Base-by-base conservation (phyloP, 2,888 invertebrate species). In the Melanostoma scalare region DNA sequence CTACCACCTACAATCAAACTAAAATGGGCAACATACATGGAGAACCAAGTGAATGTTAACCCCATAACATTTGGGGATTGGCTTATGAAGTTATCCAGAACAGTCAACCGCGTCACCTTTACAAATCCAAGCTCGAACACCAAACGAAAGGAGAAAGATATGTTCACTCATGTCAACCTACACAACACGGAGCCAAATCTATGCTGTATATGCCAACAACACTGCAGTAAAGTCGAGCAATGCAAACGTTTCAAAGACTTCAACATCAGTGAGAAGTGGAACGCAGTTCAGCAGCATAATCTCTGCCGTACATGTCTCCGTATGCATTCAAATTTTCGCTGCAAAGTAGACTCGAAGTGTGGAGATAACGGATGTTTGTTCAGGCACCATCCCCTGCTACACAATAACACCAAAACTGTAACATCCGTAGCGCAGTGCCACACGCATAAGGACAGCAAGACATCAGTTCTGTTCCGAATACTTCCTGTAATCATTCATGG, bases 41-140 rank as follows among this genome's bases (percentile, higher is more conserved):
- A n/a, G n/a, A n/a, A n/a, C n/a, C n/a, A n/a, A n/a, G n/a, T n/a
- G n/a, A n/a, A n/a, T n/a, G n/a, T n/a, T n/a, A n/a, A n/a, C n/a
- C n/a, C n/a, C n/a, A n/a, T n/a, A n/a, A 20, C 20, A 35, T 35
- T 52, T 10, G 52, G 52, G 31, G 52, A 52, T 3, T 52, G 52
- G 52, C 35, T 33, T n/a, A 52, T 35, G 1, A 52, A 52, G 35
- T 9, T 52, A 4, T 52, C 52, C 52, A 52, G 33, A 52, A 52
- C 52, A 4, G 35, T 52, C 2, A 52, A 52, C 33, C n/a, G 52
- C 2, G 52, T 52, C 10, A 52, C 52, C 2, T 52, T 35, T n/a
- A 52, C 52, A n/a, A 52, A n/a, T 3, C 10, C 52, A 3, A 52
- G 4, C 5, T 9, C 35, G 35, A 52, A 8, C 9, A 31, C 9